Base-by-base conservation (phyloP, 2,113 vertebrate genomes). In the Hiodon tergisus region DNA sequence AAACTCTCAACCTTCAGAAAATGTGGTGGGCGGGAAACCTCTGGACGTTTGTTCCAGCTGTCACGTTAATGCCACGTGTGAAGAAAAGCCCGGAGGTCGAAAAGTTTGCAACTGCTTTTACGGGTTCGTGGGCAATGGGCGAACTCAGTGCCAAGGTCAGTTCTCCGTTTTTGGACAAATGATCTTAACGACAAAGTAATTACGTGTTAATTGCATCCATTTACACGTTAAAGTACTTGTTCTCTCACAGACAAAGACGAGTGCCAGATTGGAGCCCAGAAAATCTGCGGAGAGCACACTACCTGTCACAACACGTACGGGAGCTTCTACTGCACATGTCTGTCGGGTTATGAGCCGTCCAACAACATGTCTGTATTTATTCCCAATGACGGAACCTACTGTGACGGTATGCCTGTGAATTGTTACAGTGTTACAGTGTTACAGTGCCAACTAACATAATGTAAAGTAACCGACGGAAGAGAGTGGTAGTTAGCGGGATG, bases 361-460 rank as follows among this genome's bases (percentile, higher is more conserved):
- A 98, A 96, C 88, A 92, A 91, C 85, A 90, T 94, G 84, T 75
- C 71, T 53, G 81, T 81, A 0, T 99, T 99, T 88, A 98, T 95
- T 87, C 96, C 96, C 57, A 99, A 99, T 2, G 97, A 99, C 58
- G 97, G 97, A 76, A 96, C 95, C 0, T 91, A 93, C 83, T 99
- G 97, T 78, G 89, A 87, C 83, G 95, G 97, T 98, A 86, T 61
- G 3, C 5, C 6, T 60, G 46, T 10, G 31, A 51, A n/a, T 55
- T 55, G 55, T 6, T 52, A n/a, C 48, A 3, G 11, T 6, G 2
- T 9, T 67, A 73, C 14, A 52, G 60, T 6, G 46, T 57, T 46
- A 57, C 6, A 6, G 31, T 4, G 31, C 31, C 31, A 31, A 31
- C 31, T 1, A 31, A 31, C 31, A 31, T 31, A 31, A 31, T 31